Base-by-base conservation (phyloP, 2,888 invertebrate genomes). In the Hypomecis atomaria region DNA sequence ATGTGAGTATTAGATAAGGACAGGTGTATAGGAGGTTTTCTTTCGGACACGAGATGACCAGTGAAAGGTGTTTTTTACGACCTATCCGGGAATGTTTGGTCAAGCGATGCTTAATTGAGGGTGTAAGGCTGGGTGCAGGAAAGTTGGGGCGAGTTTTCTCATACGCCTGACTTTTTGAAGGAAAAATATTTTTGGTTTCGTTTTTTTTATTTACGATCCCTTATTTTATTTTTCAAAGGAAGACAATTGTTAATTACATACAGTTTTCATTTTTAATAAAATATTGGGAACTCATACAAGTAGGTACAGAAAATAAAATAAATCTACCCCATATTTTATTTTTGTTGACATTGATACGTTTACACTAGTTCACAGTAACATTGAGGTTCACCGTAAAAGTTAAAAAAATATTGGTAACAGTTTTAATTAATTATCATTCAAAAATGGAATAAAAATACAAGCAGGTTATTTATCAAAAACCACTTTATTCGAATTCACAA, bases 11-110 rank as follows among this genome's bases (percentile, higher is more conserved):
- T 80, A 81, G 88, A 91, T 67, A 78, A 80, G 77, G 90, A 91
- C 73, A 65, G 83, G 71, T 71, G 75, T 78, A 82, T 73, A 44
- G 70, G 76, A 83, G 78, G 81, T 80, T 83, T 79, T 82, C 84
- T 73, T 78, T 79, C 82, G 88, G 87, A 88, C 89, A 88, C 75
- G 58, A 75, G 84, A 79, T 92, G 91, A 91, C 90, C 90, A 84
- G 83, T 53, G 58, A 52, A 65, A 61, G 59, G 50, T 66, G 44
- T 64, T 86, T 84, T 84, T 78, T 77, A 78, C 84, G 81, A 83
- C 90, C 89, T 90, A 89, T 89, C 85, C 73, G 76, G 64, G 69
- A 71, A 71, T 85, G 79, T 87, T 85, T 86, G 84, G 84, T 84
- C 85, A 86, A 85, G 80, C 72, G 73, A 71, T 75, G 75, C 67